Evolutionary conservation across 2,888 invertebrate species (phyloP).

Genomic region (Drosophila kambysellisi): DNA sequence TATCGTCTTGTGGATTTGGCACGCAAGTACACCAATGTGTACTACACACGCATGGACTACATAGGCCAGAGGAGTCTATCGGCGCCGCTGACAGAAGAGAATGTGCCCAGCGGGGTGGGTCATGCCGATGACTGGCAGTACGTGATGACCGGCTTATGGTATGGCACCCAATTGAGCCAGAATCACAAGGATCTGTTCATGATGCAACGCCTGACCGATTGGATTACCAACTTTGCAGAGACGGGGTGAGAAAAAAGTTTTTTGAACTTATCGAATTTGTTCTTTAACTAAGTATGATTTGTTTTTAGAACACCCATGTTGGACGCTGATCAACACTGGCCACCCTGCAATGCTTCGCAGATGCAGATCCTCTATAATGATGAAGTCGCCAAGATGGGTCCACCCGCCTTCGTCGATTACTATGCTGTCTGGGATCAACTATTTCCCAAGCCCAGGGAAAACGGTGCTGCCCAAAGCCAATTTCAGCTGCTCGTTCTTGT

Average conservation of each 20-base stretch:
- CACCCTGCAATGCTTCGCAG: constrained; percentile 45
- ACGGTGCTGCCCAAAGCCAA: constrained; percentile 11
- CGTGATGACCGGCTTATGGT: constrained; percentile 66
- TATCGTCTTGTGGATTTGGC: constrained; percentile 87
- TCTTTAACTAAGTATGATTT: too few relatives aligned
- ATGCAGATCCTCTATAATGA: constrained; percentile 63
- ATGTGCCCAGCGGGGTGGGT: constrained; percentile 77
- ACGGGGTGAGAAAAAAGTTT: constrained; percentile 64
- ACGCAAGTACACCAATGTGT: constrained; percentile 86
- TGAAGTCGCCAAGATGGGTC: constrained; percentile 39
- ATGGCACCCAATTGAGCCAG: constrained; percentile 70
- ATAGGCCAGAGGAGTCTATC: constrained; percentile 87
- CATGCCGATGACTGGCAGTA: constrained; percentile 82
- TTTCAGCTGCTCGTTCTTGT: constrained; percentile 11
- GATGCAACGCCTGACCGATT: constrained; percentile 83
- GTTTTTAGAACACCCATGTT: constrained; percentile 28
- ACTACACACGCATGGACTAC: constrained; percentile 87
- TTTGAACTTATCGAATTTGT: too few relatives aligned
- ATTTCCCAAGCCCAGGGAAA: constrained; percentile 52
- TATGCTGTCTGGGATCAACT: constrained; percentile 74
- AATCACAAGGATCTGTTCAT: constrained; percentile 83
- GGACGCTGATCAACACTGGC: constrained; percentile 44
- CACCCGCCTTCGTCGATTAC: constrained; percentile 46
- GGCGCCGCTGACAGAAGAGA: constrained; percentile 83
- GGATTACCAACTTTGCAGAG: constrained; percentile 84